Conservation (phyloP, 2,113 vertebrate species). For the Neopipo cinnamomea region DNA sequence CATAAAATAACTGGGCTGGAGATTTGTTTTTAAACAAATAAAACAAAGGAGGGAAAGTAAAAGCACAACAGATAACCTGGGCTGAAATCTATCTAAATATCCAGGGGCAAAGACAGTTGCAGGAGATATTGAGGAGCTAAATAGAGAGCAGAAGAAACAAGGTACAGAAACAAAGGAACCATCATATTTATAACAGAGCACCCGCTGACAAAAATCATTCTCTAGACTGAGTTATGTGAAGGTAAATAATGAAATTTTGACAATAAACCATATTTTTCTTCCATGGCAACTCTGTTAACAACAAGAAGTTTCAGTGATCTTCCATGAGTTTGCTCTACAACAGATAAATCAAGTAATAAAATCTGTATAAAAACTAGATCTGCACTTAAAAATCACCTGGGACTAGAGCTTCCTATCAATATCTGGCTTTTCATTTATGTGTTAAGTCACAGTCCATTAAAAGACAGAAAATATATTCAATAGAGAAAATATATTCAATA, state of each 20-base stretch:
- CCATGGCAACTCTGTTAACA: neutral
- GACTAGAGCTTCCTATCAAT: neutral
- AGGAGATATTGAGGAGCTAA: neutral
- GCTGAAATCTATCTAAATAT: neutral
- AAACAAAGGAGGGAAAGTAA: neutral
- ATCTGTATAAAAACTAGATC: neutral
- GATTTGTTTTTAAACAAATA: neutral
- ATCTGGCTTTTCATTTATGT: neutral
- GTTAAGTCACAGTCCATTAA: neutral
- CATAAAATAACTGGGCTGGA: neutral
- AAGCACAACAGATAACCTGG: neutral
- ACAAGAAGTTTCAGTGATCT: neutral
- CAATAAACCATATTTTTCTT: neutral
- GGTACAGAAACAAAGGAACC: neutral
- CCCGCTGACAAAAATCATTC: neutral
- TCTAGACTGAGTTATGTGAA: neutral
- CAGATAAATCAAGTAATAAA: neutral
- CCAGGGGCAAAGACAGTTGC: neutral
- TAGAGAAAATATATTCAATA: neutral
- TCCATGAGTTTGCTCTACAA: neutral
- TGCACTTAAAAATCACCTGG: neutral
- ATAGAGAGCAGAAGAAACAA: neutral
- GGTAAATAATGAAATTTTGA: neutral
- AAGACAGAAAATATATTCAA: neutral
- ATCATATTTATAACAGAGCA: neutral